Conservation (phyloP, 2,113 vertebrate genomes). For the Amblyornis subalaris region DNA sequence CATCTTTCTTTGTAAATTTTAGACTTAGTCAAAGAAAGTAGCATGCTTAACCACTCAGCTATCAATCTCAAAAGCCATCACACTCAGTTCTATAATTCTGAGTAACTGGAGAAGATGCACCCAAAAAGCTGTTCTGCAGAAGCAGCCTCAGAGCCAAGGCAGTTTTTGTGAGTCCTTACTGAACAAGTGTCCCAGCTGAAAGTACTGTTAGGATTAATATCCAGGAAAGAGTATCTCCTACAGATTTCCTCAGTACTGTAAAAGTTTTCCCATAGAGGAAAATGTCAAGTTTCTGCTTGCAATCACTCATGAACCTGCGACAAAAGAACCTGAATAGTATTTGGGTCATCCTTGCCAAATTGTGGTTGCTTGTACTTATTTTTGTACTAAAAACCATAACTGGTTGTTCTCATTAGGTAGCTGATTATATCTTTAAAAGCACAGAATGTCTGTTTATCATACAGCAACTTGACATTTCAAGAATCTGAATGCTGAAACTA, state of each 20-base stretch:
- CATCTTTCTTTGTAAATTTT: background rate
- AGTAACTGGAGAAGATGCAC: background rate
- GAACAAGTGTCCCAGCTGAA: background rate
- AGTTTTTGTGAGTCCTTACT: background rate
- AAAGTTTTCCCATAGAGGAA: background rate
- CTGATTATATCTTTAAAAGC: background rate
- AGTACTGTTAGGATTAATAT: background rate
- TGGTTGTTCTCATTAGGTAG: background rate
- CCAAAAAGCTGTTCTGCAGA: background rate
- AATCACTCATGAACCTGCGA: background rate
- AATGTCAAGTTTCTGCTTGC: background rate
- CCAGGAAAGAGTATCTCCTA: background rate
- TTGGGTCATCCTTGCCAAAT: background rate
- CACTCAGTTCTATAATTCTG: background rate
- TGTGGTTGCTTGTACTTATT: background rate
- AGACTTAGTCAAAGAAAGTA: background rate
- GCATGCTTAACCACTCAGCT: background rate
- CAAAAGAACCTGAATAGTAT: background rate
- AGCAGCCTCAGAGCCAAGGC: background rate
- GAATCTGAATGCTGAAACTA: background rate
- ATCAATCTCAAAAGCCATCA: background rate
- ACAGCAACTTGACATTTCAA: background rate
- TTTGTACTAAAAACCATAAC: background rate
- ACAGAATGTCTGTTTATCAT: background rate
- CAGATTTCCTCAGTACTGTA: background rate